A percentile compares a stretch with the other conserved stretches of the same genome.
phyloP scores from a whole-genome alignment of 2,888 invertebrate species.

The Troides oblongomaculatus region DNA sequence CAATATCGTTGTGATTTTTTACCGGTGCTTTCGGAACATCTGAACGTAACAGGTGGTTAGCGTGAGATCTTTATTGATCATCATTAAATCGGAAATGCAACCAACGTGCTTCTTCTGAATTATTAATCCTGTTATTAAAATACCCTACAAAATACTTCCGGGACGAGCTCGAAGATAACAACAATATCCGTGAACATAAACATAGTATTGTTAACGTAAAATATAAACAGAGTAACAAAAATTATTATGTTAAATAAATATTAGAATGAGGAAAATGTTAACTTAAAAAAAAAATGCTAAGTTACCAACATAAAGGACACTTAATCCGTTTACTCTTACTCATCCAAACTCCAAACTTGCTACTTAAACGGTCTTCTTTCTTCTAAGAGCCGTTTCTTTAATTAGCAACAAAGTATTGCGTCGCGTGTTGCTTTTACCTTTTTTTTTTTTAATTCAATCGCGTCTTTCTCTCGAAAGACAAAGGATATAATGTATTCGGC shows the following conservation, averaged over 20 bases:
- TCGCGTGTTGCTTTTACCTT: slow-evolving; percentile 74
- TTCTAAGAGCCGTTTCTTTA: slow-evolving; percentile 71
- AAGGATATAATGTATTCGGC: slow-evolving; percentile 67
- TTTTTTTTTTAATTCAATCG: slow-evolving; percentile 72
- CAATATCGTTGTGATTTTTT: slow-evolving; percentile 59
- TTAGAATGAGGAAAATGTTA: too few relatives aligned
- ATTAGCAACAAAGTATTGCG: slow-evolving; percentile 75
- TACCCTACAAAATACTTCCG: neutral
- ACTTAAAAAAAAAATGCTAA: neutral
- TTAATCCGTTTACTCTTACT: slow-evolving; percentile 47
- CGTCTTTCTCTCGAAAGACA: slow-evolving; percentile 57
- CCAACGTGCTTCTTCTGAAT: neutral
- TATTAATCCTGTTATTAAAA: neutral
- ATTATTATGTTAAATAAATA: too few relatives aligned
- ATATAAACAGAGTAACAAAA: too few relatives aligned
- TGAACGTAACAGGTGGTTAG: slow-evolving; percentile 55
- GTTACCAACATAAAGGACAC: slow-evolving; percentile 3
- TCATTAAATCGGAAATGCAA: slow-evolving; percentile 26
- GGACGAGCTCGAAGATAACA: neutral
- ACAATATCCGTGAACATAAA: too few relatives aligned
- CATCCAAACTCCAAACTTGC: slow-evolving; percentile 71
- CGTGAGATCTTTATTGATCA: slow-evolving; percentile 35
- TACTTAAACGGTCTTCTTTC: slow-evolving; percentile 74
- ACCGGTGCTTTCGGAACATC: slow-evolving; percentile 52
- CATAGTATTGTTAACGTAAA: too few relatives aligned